Evolutionary conservation across 2,797 vertebrate species (phyloP).

Genomic region (Macropus fuliginosus): DNA sequence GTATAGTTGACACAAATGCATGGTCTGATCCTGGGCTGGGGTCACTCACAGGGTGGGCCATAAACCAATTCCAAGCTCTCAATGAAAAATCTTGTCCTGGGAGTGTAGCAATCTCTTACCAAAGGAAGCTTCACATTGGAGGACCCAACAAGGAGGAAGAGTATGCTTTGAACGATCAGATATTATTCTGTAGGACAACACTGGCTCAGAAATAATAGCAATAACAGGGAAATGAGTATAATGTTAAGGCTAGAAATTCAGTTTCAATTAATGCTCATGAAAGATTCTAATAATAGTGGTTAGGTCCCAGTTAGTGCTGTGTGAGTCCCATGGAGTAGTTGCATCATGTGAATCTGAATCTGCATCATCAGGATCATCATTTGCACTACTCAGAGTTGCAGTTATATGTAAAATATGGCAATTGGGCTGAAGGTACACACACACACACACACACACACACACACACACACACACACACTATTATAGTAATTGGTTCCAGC

Average conservation of each 20-base stretch:
- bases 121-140: neutral
- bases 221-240: neutral
- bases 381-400: neutral
- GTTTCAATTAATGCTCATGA: neutral
- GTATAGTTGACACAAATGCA: neutral
- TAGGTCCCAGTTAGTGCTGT: neutral
- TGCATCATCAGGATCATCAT: neutral
- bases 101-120: neutral
- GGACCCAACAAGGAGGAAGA: neutral
- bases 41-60: neutral
- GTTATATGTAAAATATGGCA: neutral
- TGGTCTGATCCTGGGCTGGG: neutral
- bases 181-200: neutral
- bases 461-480: neutral
- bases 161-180: neutral
- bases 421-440: neutral
- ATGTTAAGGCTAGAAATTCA: neutral
- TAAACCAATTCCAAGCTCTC: slow-evolving; percentile 20
- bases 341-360: neutral
- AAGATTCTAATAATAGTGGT: neutral
- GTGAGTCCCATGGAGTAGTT: neutral
- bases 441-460: too few species aligned
- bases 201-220: neutral
- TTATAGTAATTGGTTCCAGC: neutral
- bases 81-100: neutral